Base-by-base conservation (phyloP, 2,888 invertebrate species). In the Quadroppia sp. region DNA sequence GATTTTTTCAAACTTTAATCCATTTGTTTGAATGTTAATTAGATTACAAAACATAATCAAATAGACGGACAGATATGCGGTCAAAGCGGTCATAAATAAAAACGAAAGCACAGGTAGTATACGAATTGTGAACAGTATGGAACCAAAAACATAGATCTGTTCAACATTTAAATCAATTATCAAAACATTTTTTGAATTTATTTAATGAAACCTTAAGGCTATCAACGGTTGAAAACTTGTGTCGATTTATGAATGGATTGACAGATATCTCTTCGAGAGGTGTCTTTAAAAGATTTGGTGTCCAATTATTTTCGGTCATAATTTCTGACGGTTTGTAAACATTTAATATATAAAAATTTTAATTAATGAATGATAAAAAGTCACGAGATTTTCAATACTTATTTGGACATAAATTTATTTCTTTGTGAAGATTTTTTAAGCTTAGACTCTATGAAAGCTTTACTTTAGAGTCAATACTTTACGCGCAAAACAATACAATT, bases 241-340 rank as follows among this genome's bases (percentile, higher is more conserved):
- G 4, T 15, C 20, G 7, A 70, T 50, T 73, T 9, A 73, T 48
- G 23, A 73, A 73, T 28, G 73, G 73, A 20, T 73, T 73, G 23
- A 73, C 73, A 48, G 67, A 25, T 20, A 73, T 73, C 13, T 45
- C 15, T 36, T 73, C 48, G 15, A 73, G 40, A 15, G 25, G 64
- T 36, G 42, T 69, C 3, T 69, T 45, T 13, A 28, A n/a, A 15
- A 69, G 25, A 69, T 20, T 69, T 28, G 36, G 6, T 4, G 36
- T 36, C 36, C 4, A 36, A 36, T 36, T 36, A n/a, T n/a, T n/a
- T n/a, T n/a, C n/a, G n/a, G n/a, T n/a, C n/a, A n/a, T n/a, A n/a
- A n/a, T n/a, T n/a, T n/a, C n/a, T n/a, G n/a, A n/a, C n/a, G n/a
- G n/a, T n/a, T n/a, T n/a, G n/a, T n/a, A n/a, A n/a, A n/a, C n/a